phyloP scores from a whole-genome alignment of 2,888 invertebrate species.

The Caenorhabditis zanzibari region DNA sequence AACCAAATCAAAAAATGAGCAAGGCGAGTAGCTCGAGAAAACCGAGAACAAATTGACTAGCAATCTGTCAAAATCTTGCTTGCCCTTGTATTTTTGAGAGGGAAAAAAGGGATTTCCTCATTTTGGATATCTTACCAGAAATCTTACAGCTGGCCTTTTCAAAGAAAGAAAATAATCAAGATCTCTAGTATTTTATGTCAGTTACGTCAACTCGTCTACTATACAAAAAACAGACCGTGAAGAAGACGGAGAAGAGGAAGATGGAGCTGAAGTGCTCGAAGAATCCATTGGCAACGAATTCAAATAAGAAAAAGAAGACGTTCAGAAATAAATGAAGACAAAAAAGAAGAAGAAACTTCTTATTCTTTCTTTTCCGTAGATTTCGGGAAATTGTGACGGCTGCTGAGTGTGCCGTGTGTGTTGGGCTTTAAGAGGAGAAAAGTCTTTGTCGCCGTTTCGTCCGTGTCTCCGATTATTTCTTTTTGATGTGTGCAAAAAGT shows the following conservation, averaged over 20 bases:
- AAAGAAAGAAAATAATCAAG: background rate
- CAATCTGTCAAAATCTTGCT: conserved; percentile 61
- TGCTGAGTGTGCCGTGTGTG: conserved; percentile 1
- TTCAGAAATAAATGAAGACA: conserved; percentile 16
- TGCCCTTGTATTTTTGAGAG: background rate
- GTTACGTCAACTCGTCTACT: background rate
- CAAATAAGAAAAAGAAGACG: conserved; percentile 17
- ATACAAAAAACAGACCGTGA: conserved; percentile 46
- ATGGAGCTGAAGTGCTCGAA: conserved; percentile 15
- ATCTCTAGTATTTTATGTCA: background rate
- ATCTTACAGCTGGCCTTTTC: background rate
- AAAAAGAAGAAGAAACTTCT: conserved; percentile 30
- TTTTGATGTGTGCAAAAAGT: conserved; percentile 57
- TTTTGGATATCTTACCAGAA: conserved; percentile 16
- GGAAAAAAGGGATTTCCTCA: conserved; percentile 12
- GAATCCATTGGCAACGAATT: conserved; percentile 55
- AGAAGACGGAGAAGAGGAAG: conserved; percentile 45
- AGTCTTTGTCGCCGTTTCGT: conserved; percentile 58
- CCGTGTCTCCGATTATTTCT: conserved; percentile 58
- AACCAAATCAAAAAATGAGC: conserved; percentile 22
- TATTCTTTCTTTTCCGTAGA: conserved; percentile 31
- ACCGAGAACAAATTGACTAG: conserved; percentile 51
- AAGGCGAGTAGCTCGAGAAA: conserved; percentile 3
- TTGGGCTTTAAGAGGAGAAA: conserved; percentile 56
- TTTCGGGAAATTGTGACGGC: conserved; percentile 51